Evolutionary conservation across 1,140 invertebrate species (phyloP), one percentile per base, ranked within the genome.

Genomic region (Thaumatotibia leucotreta): DNA sequence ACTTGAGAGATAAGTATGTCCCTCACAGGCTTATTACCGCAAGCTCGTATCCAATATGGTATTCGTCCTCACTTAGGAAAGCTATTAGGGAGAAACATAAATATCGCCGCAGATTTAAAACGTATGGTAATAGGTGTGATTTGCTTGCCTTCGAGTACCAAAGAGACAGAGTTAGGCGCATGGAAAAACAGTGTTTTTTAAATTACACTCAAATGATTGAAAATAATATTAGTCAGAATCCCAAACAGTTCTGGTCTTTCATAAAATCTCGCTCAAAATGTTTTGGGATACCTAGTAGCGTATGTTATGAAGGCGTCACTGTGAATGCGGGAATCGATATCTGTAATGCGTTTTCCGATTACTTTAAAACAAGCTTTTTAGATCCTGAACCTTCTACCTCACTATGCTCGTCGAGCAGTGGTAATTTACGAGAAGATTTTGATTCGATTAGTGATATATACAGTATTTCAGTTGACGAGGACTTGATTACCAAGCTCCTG

Each of bases 81-180:
- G 35, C 32, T 6, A 10, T 70, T 64, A 70, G 66, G 64, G 68
- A 70, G 22, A 70, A 70, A 61, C n/a, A 27, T n/a, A 70, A 70
- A 64, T 66, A 61, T 66, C 50, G 39, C 29, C 8, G 23, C 14
- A 70, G 63, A 32, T 70, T 27, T 58, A 63, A 64, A 45, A 66
- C 17, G n/a, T 70, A 66, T 65, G 64, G 64, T 24, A 69, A 63
- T 29, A 6, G 9, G 20, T 35, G 35, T 10, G 64, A 69, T 32
- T 63, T 50, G 27, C 4, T 32, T 17, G 11, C 63, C 1, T 69
- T 65, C 50, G 17, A n/a, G 9, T 45, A 52, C 17, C 23, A 65
- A 23, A 54, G 67, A 17, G 1, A 10, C 14, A 61, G 64, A 24
- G 67, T 31, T 11, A 69, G 27, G 29, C 10, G 8, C 27, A 22